Base-by-base conservation (phyloP, 2,797 vertebrate species). In the Sebastes cheni region DNA sequence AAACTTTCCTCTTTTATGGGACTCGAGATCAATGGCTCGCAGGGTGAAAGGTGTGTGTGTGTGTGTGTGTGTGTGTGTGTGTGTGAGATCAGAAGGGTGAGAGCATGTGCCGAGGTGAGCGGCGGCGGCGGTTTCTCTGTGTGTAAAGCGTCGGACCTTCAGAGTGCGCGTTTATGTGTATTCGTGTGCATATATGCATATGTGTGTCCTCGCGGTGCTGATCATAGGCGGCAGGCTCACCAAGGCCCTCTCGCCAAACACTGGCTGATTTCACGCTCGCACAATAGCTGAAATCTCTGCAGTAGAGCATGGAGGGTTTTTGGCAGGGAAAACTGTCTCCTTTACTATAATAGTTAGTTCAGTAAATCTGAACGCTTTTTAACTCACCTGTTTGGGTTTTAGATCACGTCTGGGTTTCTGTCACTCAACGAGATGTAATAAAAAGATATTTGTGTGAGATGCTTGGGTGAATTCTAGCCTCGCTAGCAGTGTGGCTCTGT, bases 191-290 rank as follows among this genome's bases (percentile, higher is more conserved):
- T 75, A 67, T 71, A 71, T 89, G 86, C 74, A 74, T 77, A 75
- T 88, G 83, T 86, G 85, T 81, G 86, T 87, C 67, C 65, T 4
- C 2, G 67, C 64, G 30, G 83, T 10, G 9, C 58, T 75, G 87
- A 91, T 91, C 89, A 90, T 2, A 93, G 89, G 81, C 81, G 67
- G 86, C 74, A 23, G 77, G 67, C 88, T 86, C 84, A 86, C 78
- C 89, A 76, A 82, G 91, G 77, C 64, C 89, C 85, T 84, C 68
- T 91, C 65, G 69, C 82, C 86, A 85, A 93, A 89, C 79, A 82
- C 84, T 78, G 87, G 80, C 46, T 30, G 68, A 92, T 94, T 92
- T 94, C 86, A 89, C 83, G 73, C 83, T 86, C 20, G 20, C 87
- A 92, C 85, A 89, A 88, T 67, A 80, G 83, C 71, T 2, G 54